A percentile compares a stretch with the other conserved stretches of the same genome.
phyloP scores from a whole-genome alignment of 2,888 invertebrate genomes.

The Drosophila parthenogenetica region DNA sequence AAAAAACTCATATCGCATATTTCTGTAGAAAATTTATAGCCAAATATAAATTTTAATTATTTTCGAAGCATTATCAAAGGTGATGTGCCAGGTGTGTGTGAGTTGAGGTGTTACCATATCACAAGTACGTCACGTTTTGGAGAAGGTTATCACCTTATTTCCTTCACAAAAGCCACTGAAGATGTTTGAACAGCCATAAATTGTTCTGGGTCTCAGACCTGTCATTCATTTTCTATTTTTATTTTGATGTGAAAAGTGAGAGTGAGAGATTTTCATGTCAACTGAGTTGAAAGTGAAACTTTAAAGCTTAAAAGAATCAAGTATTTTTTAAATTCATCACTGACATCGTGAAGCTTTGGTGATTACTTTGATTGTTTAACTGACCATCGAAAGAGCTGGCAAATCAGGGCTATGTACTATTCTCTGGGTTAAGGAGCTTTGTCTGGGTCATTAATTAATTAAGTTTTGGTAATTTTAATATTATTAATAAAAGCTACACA shows the following conservation, averaged over 20 bases:
- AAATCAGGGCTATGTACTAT: constrained; percentile 15
- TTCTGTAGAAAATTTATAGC: constrained; percentile 40
- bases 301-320: not conserved
- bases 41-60: constrained; percentile 50
- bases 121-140: constrained; percentile 30
- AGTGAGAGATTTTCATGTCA: constrained; percentile 70
- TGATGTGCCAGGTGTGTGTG: constrained; percentile 9
- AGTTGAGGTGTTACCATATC: constrained; percentile 9
- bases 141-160: constrained; percentile 34
- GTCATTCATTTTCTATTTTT: constrained; percentile 37
- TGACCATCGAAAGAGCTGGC: not conserved
- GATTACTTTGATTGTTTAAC: constrained; percentile 39
- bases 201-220: constrained; percentile 31
- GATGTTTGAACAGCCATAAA: constrained; percentile 32
- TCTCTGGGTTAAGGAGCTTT: constrained; percentile 13
- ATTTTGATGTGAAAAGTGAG: constrained; percentile 69
- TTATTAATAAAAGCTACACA: too few relatives aligned
- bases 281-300: not conserved
- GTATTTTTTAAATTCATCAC: constrained; percentile 15
- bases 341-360: constrained; percentile 21
- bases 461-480: too few relatives aligned
- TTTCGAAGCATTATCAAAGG: constrained; percentile 28
- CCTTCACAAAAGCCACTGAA: constrained; percentile 7
- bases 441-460: not conserved
- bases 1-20: constrained; percentile 33